Evolutionary conservation across 2,888 invertebrate species (phyloP).

Genomic region (Ryuthela nishihirai): DNA sequence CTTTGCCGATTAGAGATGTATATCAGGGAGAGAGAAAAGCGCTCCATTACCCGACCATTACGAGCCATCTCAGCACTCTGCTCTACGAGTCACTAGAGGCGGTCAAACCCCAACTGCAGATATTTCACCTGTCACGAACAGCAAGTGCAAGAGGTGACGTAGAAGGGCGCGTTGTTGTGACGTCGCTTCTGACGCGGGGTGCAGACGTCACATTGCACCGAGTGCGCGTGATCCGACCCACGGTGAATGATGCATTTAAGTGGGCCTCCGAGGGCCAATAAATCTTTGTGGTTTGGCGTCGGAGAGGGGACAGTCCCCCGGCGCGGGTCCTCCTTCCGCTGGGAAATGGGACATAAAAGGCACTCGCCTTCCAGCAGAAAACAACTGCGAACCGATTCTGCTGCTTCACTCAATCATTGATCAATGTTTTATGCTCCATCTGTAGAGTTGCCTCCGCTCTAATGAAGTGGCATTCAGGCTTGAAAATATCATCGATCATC

Average conservation of each 20-base stretch:
- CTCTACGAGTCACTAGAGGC: slow-evolving; percentile 20
- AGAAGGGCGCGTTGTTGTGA: no score
- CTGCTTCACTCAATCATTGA: slow-evolving; percentile 31
- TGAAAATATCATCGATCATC: no score
- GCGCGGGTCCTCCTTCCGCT: slow-evolving; percentile 4
- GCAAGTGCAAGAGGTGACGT: no score
- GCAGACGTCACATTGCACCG: no score
- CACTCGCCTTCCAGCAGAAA: slow-evolving; percentile 14
- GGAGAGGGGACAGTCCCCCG: no score
- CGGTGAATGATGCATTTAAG: no score
- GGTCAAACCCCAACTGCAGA: no score
- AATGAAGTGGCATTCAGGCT: no score
- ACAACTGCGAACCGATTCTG: slow-evolving; percentile 23
- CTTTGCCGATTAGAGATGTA: no score
- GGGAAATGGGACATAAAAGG: slow-evolving; percentile 20
- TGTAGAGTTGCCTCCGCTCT: slow-evolving; percentile 16
- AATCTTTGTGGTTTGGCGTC: slow-evolving; percentile 31
- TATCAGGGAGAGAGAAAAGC: slow-evolving; percentile 20
- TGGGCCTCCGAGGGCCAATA: slow-evolving; percentile 26
- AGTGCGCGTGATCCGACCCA: no score
- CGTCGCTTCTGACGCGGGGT: no score
- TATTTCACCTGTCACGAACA: no score
- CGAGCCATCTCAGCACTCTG: slow-evolving; percentile 8
- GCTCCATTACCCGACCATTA: slow-evolving; percentile 28
- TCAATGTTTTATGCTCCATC: slow-evolving; percentile 32